Conservation (phyloP, 2,797 vertebrate species). For the Protosalanx chinensis region DNA sequence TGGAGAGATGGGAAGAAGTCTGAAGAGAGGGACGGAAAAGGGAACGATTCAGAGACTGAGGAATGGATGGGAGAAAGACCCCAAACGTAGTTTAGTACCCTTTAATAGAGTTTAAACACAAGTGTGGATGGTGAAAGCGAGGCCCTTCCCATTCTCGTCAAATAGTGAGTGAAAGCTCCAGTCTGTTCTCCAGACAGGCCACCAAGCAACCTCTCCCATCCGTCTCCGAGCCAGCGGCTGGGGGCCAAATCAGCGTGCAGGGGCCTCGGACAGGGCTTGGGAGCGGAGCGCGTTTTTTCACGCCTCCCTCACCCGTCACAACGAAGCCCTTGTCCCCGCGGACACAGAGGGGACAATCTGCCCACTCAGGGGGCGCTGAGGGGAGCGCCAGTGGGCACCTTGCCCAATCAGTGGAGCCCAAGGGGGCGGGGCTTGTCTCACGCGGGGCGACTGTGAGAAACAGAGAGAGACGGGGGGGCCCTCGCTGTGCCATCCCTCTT, state of each 20-base stretch:
- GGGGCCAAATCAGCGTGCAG: slow-evolving; percentile 43
- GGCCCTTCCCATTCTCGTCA: not conserved
- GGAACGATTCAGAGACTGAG: too few relatives aligned
- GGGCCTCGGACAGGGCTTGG: slow-evolving; percentile 62
- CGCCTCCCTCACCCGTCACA: slow-evolving; percentile 67
- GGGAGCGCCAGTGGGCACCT: slow-evolving; percentile 59
- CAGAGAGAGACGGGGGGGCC: slow-evolving; percentile 8
- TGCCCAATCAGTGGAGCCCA: slow-evolving; percentile 59
- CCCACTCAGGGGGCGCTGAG: slow-evolving; percentile 60
- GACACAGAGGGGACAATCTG: slow-evolving; percentile 65
- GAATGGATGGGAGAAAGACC: too few relatives aligned
- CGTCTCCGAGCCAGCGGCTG: slow-evolving; percentile 34
- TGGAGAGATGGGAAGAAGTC: too few relatives aligned
- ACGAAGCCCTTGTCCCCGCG: slow-evolving; percentile 66
- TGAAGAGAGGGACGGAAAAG: too few relatives aligned
- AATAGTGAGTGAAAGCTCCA: slow-evolving; percentile 3
- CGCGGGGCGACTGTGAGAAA: not conserved
- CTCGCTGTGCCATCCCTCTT: slow-evolving; percentile 52
- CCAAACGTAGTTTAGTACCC: too few relatives aligned
- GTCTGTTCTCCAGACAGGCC: slow-evolving; percentile 20
- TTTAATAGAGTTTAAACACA: not conserved
- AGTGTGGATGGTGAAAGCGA: not conserved
- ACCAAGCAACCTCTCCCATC: slow-evolving; percentile 7
- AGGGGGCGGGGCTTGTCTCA: slow-evolving; percentile 2
- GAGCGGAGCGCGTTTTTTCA: slow-evolving; percentile 68